Evolutionary conservation across 30 jellyfish, hydroid and myxozoan genomes (phyloP), one percentile per base, ranked within the genome.

Genomic region (Sanderia malayensis): DNA sequence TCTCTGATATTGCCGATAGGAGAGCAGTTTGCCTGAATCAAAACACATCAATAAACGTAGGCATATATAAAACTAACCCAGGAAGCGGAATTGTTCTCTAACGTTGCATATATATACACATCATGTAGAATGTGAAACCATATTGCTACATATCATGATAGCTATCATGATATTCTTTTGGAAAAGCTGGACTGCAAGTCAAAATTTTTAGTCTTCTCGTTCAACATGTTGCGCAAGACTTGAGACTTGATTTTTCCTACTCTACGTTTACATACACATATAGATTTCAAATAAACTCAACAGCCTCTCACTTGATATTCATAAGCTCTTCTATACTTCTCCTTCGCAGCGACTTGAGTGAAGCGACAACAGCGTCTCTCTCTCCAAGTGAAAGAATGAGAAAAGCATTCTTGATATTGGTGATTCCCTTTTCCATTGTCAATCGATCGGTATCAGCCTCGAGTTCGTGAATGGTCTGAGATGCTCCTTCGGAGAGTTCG

Each of bases 361-460:
- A 70, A 9, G 89, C 82, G 26, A 89, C 52, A 23, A 83, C 67
- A 18, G 96, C 78, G 61, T 89, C 97, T 55, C 86, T 76, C 60
- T 89, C 97, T 30, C 96, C 82, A 34, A 89, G 83, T n/a, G 92
- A 69, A 61, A 89, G 70, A 25, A 89, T 89, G 21, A 89, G 79
- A 44, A 89, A 83, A 17, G 97, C 92, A 79, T 89, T 89, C 76
- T 89, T 89, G 55, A 89, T 89, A 45, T 89, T 89, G 26, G 97
- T 89, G 46, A 89, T 89, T 26, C 87, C 94, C 45, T 89, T 89
- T 70, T 89, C 97, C 91, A 89, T 73, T 10, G 86, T 86, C 34
- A 81, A 30, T 46, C 92, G 78, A 34, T 88, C 95, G 19, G 57
- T 53, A n/a, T 80, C 95, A 21, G 87, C 67, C 58, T 88, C 92